These are phyloP conservation scores for Ryuthela nishihirai DNA, from an alignment of 2,888 invertebrate species.

Conservation along the genomic window DNA sequence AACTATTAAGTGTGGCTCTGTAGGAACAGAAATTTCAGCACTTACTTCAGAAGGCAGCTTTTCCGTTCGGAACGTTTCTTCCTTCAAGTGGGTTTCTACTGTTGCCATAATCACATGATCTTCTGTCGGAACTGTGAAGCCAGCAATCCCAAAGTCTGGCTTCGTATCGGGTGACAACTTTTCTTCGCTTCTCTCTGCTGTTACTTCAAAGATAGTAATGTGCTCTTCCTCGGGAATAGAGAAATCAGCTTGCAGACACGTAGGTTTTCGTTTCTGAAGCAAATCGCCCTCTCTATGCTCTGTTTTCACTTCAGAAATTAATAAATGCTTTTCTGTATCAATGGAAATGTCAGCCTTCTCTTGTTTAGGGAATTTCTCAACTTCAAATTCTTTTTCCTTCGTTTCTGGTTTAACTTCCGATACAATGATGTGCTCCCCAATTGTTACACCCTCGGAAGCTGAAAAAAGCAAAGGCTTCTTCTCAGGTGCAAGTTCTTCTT, in stretches of 20 bases:
- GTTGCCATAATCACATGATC: conserved; percentile 21
- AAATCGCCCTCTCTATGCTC: conserved; percentile 40
- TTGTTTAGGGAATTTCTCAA: conserved; percentile 23
- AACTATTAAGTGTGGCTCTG: conserved; percentile 35
- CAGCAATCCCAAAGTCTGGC: conserved; percentile 19
- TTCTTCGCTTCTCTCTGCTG: conserved; percentile 15
- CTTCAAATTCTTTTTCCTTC: conserved; percentile 33
- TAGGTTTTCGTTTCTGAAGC: conserved; percentile 6
- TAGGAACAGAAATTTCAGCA: conserved; percentile 22
- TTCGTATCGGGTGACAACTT: conserved; percentile 4
- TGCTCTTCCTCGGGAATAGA: conserved; percentile 31
- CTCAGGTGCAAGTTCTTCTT: conserved; percentile 24
- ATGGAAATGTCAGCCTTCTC: conserved; percentile 25
- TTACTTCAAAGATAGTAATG: conserved; percentile 24
- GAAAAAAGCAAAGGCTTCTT: conserved; percentile 33
- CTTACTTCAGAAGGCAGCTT: conserved; percentile 15
- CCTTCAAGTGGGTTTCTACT: conserved; percentile 25
- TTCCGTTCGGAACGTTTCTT: conserved; percentile 11
- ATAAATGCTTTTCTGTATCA: conserved; percentile 37
- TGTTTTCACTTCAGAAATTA: conserved; percentile 38
- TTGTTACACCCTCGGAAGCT: conserved; percentile 19
- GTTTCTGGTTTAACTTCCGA: conserved; percentile 30
- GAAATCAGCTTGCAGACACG: conserved; percentile 11
- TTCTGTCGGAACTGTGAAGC: conserved; percentile 15
- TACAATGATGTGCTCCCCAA: conserved; percentile 33